Evolutionary conservation across 1,140 invertebrate genomes (phyloP).

Genomic region (Frieseomelitta varia): DNA sequence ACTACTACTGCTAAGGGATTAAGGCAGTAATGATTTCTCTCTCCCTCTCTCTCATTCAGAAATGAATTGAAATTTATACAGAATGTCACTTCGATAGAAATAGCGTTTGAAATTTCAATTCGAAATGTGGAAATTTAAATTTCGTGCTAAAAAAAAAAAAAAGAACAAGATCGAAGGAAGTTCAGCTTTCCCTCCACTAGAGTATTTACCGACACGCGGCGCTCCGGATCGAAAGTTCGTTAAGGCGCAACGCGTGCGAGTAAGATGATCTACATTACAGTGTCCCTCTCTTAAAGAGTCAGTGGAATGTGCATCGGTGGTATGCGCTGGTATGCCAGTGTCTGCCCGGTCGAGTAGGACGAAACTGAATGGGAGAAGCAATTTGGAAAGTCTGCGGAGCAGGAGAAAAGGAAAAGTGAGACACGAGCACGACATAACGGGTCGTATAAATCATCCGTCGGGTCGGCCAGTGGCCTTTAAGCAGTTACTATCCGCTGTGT

Average conservation of each 20-base stretch:
- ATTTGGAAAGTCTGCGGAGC: conserved; percentile 66
- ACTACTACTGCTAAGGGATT: not conserved
- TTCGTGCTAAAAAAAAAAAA: not conserved
- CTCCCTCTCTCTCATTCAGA: not conserved
- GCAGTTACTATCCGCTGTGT: conserved; percentile 59
- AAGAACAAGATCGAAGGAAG: not conserved
- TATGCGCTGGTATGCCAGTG: conserved; percentile 32
- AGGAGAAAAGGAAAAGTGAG: conserved; percentile 76
- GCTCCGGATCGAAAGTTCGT: conserved; percentile 9
- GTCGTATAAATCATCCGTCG: conserved; percentile 75
- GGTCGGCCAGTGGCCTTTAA: conserved; percentile 76
- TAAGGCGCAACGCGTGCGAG: not conserved
- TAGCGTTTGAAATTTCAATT: not conserved
- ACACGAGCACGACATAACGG: conserved; percentile 70
- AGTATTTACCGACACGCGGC: not conserved
- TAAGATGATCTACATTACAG: conserved; percentile 41
- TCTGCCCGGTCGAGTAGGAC: conserved; percentile 38
- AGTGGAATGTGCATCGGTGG: conserved; percentile 25
- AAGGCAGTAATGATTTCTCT: not conserved
- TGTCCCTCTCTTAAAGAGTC: conserved; percentile 23
- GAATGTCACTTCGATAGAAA: not conserved
- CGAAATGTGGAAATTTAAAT: not conserved
- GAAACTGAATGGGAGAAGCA: conserved; percentile 64
- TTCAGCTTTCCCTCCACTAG: not conserved
- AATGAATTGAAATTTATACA: not conserved